These are phyloP conservation scores for Tinea trinotella DNA, from an alignment of 2,888 invertebrate species.

Conservation along the genomic window DNA sequence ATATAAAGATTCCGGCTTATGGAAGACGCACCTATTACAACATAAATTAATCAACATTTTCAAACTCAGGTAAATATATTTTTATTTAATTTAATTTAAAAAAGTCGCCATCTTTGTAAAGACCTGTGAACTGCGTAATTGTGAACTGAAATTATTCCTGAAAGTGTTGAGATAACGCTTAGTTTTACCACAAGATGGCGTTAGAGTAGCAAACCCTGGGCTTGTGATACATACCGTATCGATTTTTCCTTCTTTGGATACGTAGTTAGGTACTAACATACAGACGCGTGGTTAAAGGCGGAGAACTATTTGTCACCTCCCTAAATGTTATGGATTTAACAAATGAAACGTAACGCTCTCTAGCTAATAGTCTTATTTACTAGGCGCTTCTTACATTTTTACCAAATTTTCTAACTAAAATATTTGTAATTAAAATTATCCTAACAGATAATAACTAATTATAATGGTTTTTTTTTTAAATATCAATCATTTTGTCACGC, in stretches of 20 bases:
- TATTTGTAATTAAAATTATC: too few relatives aligned
- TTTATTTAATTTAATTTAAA: not conserved
- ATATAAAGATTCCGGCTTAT: too few relatives aligned
- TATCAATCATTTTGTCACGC: too few relatives aligned
- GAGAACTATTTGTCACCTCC: not conserved
- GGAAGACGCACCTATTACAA: too few relatives aligned
- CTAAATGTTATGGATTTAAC: not conserved
- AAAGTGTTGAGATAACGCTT: not conserved
- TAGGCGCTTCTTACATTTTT: too few relatives aligned
- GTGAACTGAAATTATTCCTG: not conserved
- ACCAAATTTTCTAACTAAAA: too few relatives aligned
- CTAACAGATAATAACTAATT: too few relatives aligned
- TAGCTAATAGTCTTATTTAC: too few relatives aligned
- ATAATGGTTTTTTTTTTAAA: too few relatives aligned
- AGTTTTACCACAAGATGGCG: not conserved
- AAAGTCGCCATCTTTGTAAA: not conserved
- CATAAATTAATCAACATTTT: too few relatives aligned
- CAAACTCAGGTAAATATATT: too few relatives aligned
- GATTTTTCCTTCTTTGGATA: not conserved
- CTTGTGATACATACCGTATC: not conserved
- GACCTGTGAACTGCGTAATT: not conserved
- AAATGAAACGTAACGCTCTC: too few relatives aligned
- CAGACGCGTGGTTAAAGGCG: not conserved
- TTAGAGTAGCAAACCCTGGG: not conserved
- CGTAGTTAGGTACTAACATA: not conserved